A percentile compares a stretch with the other conserved stretches of the same genome.
Conservation (phyloP, 2,797 vertebrate species). For the Sylvia borin region DNA sequence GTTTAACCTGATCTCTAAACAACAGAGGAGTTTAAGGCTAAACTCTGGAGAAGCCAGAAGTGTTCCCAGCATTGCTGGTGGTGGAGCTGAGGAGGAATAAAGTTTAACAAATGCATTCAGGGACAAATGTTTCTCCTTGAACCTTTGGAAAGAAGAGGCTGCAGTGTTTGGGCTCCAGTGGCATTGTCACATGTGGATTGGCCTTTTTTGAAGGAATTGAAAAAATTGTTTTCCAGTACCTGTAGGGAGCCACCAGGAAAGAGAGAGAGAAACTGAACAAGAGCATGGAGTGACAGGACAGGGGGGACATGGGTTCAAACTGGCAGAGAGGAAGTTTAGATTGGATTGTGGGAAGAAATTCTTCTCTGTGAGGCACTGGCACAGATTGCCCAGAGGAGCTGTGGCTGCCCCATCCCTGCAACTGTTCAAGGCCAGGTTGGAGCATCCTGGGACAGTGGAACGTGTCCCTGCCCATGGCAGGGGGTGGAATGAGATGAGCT, state of each 20-base stretch:
- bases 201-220: not conserved
- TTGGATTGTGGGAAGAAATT: not conserved
- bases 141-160: not conserved
- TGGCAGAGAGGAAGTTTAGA: not conserved
- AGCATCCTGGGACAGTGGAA: accelerated
- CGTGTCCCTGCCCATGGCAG: not conserved
- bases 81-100: not conserved
- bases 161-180: not conserved
- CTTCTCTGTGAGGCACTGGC: not conserved
- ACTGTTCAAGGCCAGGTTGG: not conserved
- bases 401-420: not conserved
- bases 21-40: not conserved
- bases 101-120: not conserved
- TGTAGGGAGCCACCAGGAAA: accelerated
- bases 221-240: not conserved
- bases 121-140: not conserved
- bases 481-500: not conserved
- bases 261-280: not conserved
- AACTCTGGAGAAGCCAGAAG: not conserved
- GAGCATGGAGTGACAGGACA: not conserved
- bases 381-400: not conserved
- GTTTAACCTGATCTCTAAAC: not conserved
- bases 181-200: not conserved
- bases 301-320: not conserved
- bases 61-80: not conserved